Evolutionary conservation across 2,797 vertebrate species (phyloP).

Genomic region (Ptychadena robeensis): DNA sequence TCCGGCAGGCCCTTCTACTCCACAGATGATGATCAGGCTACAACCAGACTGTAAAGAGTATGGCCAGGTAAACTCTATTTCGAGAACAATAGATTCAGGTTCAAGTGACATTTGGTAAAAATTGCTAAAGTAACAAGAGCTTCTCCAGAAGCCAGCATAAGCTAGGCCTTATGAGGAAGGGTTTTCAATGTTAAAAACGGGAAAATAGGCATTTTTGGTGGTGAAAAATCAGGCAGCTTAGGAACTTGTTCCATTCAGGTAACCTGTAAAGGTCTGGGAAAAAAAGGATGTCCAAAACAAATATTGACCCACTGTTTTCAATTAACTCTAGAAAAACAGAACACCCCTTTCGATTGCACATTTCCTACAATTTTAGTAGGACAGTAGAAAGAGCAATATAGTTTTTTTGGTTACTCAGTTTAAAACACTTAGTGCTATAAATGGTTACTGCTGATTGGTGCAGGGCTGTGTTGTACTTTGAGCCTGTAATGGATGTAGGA

Average conservation of each 20-base stretch:
- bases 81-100: neutral
- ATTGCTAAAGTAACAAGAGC: neutral
- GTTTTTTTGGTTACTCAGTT: neutral
- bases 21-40: too few species aligned
- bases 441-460: neutral
- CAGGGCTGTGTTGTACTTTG: neutral
- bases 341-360: neutral
- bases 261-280: neutral
- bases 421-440: neutral
- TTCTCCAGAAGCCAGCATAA: neutral
- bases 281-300: neutral
- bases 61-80: neutral
- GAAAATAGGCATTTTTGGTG: neutral
- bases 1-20: too few species aligned
- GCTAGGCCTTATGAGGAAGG: neutral
- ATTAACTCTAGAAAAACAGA: too few species aligned
- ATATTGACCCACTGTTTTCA: neutral
- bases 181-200: neutral
- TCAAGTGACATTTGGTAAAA: too few species aligned
- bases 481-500: neutral
- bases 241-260: neutral
- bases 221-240: too few species aligned
- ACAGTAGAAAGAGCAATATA: neutral
- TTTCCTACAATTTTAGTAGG: neutral
- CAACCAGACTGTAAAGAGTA: too few species aligned